Conservation (phyloP, 2,113 vertebrate genomes). For the Arvicanthis niloticus region DNA sequence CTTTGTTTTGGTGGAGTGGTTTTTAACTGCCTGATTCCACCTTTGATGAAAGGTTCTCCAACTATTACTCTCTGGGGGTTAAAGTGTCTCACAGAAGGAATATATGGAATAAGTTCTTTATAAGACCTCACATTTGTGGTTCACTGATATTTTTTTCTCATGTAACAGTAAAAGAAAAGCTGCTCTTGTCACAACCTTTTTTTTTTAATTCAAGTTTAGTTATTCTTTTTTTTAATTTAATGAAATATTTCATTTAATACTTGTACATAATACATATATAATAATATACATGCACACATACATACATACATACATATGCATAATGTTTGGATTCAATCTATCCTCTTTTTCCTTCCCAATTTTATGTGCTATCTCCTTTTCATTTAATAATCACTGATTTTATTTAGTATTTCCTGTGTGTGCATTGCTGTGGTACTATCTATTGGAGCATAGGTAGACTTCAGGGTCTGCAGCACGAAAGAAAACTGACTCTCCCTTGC, state of each 20-base stretch:
- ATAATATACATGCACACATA: too few relatives aligned
- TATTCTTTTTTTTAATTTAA: not conserved
- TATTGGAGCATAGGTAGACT: not conserved
- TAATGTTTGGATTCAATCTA: not conserved
- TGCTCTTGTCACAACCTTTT: conserved; percentile 8
- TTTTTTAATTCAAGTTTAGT: not conserved
- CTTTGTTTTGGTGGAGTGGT: not conserved
- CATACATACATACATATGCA: not conserved
- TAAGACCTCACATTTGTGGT: not conserved
- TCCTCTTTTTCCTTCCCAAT: not conserved
- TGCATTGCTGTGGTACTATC: not conserved
- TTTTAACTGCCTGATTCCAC: not conserved
- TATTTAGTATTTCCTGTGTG: not conserved
- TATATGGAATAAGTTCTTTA: not conserved
- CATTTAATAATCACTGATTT: not conserved
- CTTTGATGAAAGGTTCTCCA: not conserved
- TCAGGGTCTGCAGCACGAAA: not conserved
- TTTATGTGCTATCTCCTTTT: not conserved
- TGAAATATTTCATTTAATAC: not conserved
- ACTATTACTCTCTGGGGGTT: not conserved
- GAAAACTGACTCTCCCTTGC: not conserved
- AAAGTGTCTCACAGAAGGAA: not conserved
- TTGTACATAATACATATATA: not conserved
- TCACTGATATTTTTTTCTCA: not conserved
- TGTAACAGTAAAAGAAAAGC: not conserved